Base-by-base conservation (phyloP, 2,888 invertebrate genomes). In the Gymnocheta viridis region DNA sequence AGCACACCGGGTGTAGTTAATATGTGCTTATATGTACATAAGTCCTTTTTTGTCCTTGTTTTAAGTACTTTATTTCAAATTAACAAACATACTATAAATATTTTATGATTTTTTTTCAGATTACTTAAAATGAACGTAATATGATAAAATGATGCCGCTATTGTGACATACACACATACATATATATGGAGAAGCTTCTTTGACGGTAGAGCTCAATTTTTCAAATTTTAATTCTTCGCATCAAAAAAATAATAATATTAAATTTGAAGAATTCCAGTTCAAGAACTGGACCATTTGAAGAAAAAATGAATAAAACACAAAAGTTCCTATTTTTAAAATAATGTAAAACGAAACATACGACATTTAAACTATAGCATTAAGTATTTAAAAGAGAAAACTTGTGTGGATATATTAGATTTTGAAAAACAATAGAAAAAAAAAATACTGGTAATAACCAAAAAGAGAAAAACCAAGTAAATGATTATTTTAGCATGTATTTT, bases 261-360 rank as follows among this genome's bases (percentile, higher is more conserved):
- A 49, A 14, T 22, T 12, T 67, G 35, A 49, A 67, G 32, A 69
- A 47, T 12, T 9, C 60, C 49, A 38, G 58, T 60, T 27, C 22
- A 27, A 47, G 7, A 60, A 58, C 58, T 69, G 67, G 24, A n/a
- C 27, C n/a, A 80, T 66, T 72, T 72, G 32, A 72, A 54, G 19
- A 69, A 29, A 67, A 24, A 78, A n/a, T n/a, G n/a, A n/a, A 70
- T 27, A 67, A 78, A 49, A 51, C 41, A 66, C 32, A 73, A 80
- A 80, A 80, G 80, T 80, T 80, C 80, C 80, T 80, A 80, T 80
- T 80, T 80, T 14, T 12, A 66, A 56, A 76, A 62, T 29, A 56
- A 56, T 54, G 14, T 60, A 78, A 80, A 80, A 73, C 19, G 35
- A 64, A 79, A 54, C 41, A 64, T 49, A 67, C 60, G 29, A 62